phyloP scores from a whole-genome alignment of 2,113 vertebrate genomes.

The Ptilonorhynchus violaceus region DNA sequence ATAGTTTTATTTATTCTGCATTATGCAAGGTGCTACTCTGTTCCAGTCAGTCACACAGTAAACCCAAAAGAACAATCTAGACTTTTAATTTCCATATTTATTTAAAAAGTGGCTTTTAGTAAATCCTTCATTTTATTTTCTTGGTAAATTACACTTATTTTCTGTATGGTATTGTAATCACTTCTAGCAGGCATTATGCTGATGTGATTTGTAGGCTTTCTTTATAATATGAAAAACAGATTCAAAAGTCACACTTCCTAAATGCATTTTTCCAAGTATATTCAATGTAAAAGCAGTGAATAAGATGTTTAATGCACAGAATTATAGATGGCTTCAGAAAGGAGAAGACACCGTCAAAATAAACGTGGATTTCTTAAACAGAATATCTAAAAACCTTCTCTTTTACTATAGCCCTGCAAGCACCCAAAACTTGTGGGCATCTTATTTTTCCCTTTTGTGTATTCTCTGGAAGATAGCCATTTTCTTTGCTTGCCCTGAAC shows the following conservation, averaged over 20 bases:
- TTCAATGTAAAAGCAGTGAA: background rate
- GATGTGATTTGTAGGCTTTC: background rate
- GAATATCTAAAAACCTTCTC: background rate
- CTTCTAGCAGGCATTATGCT: background rate
- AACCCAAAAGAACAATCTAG: background rate
- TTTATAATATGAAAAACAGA: background rate
- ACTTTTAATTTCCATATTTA: background rate
- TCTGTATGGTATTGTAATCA: background rate
- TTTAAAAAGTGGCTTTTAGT: background rate
- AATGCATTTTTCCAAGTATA: background rate
- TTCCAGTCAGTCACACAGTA: background rate
- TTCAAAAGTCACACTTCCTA: background rate
- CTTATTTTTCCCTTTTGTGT: background rate
- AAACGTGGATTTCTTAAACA: background rate
- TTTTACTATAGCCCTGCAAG: background rate
- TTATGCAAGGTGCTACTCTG: background rate
- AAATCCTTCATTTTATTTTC: background rate
- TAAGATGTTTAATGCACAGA: background rate
- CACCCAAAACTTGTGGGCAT: background rate
- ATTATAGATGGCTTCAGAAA: background rate
- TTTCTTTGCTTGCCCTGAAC: background rate
- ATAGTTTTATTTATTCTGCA: background rate
- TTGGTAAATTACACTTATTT: background rate
- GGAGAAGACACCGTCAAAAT: background rate
- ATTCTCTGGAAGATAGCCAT: background rate